A percentile compares a stretch with the other conserved stretches of the same genome.
phyloP scores from a whole-genome alignment of 2,888 invertebrate genomes.

The Lysandra bellargus region DNA sequence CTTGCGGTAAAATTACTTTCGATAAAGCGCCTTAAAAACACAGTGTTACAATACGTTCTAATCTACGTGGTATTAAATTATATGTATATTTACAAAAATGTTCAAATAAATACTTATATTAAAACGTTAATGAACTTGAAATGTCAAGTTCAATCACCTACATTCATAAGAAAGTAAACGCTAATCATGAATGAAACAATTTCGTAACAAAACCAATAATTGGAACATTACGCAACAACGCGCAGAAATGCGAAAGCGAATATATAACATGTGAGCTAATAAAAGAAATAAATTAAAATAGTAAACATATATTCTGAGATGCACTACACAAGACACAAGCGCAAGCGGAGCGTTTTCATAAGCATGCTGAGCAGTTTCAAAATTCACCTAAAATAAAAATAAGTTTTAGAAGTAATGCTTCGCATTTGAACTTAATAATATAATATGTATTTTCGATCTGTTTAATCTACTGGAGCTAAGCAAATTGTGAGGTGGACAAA shows the following conservation, averaged over 20 bases:
- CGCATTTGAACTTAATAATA: too few relatives aligned
- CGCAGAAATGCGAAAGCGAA: conserved; percentile 28
- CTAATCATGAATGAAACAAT: conserved; percentile 18
- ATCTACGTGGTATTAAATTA: too few relatives aligned
- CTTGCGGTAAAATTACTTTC: too few relatives aligned
- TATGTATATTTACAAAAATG: too few relatives aligned
- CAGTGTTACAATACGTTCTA: too few relatives aligned
- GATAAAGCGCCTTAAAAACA: too few relatives aligned
- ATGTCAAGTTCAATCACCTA: conserved; percentile 10
- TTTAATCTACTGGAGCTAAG: too few relatives aligned
- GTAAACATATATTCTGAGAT: conserved; percentile 29
- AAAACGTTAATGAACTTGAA: not conserved
- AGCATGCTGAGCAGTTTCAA: not conserved
- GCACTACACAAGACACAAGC: conserved; percentile 26
- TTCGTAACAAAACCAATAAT: conserved; percentile 26
- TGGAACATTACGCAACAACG: conserved; percentile 13
- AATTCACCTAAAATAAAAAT: not conserved
- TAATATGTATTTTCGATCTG: too few relatives aligned
- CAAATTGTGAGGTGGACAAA: too few relatives aligned
- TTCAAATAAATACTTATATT: not conserved
- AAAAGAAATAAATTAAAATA: conserved; percentile 26
- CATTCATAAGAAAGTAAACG: conserved; percentile 8
- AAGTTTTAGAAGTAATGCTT: too few relatives aligned
- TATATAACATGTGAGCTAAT: conserved; percentile 26
- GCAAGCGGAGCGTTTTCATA: not conserved